Percentiles rank a stretch among this genome's conserved stretches.
phyloP scores from a whole-genome alignment of 2,113 vertebrate genomes.

The Raja brachyura region DNA sequence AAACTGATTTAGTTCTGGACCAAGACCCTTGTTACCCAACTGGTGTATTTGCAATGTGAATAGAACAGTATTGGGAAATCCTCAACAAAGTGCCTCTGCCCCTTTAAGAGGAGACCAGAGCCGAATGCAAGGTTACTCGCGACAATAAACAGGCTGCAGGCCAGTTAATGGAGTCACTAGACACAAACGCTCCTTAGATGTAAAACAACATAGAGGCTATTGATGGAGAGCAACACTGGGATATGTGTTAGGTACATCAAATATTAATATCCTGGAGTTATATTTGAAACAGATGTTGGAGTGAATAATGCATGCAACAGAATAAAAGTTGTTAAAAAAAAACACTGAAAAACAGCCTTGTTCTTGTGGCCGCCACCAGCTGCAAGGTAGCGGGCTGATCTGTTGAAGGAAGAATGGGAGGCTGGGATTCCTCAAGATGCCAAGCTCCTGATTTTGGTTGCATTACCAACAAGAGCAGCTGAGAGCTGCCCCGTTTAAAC shows the following conservation, averaged over 20 bases:
- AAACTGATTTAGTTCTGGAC: neutral
- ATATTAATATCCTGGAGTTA: constrained; percentile 37
- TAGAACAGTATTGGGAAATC: neutral
- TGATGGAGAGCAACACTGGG: constrained; percentile 29
- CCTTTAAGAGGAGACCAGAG: neutral
- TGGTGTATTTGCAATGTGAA: neutral
- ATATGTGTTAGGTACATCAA: constrained; percentile 35
- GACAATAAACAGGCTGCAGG: constrained; percentile 22
- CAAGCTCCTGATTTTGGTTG: no score
- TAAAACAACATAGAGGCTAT: constrained; percentile 34
- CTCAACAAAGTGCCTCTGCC: neutral
- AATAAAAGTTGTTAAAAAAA: neutral
- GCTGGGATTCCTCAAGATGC: neutral
- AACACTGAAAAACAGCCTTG: neutral
- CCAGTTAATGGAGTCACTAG: neutral
- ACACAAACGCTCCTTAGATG: constrained; percentile 26
- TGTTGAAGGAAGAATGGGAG: neutral
- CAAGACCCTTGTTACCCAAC: neutral
- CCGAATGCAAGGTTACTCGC: neutral
- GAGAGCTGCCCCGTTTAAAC: neutral
- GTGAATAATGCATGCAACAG: constrained; percentile 4
- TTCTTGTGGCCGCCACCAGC: neutral
- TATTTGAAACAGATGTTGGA: constrained; percentile 33
- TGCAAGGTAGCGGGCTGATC: neutral
- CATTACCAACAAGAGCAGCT: no score